A percentile compares a stretch with the other conserved stretches of the same genome.
phyloP scores from a whole-genome alignment of 2,113 vertebrate species.

The Amphiprion ocellaris region DNA sequence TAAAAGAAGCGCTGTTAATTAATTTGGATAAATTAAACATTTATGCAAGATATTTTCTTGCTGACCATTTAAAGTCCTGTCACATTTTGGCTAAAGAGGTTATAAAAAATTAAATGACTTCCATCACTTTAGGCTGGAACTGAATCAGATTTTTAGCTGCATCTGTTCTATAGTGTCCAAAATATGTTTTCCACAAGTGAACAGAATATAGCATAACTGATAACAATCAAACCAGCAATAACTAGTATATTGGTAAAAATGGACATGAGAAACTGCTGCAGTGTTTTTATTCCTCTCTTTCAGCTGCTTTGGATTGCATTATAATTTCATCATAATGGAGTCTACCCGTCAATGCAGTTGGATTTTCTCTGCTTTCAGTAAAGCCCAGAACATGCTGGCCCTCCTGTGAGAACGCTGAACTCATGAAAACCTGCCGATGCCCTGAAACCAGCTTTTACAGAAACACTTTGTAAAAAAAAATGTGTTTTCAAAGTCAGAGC shows the following conservation, averaged over 20 bases:
- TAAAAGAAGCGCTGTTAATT: background rate
- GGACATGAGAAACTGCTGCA: background rate
- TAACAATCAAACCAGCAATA: background rate
- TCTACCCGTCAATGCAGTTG: background rate
- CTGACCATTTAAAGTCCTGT: no score
- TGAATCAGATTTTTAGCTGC: background rate
- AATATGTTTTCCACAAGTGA: no score
- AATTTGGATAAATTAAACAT: background rate
- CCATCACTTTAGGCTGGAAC: no score
- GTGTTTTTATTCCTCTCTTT: background rate
- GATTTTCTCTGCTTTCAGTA: background rate
- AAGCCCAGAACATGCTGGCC: background rate
- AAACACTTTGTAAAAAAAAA: constrained; percentile 8
- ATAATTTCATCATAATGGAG: constrained; percentile 51
- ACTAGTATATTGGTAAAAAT: background rate
- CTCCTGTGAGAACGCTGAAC: constrained; percentile 6
- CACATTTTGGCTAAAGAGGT: no score
- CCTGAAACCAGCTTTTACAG: constrained; percentile 15
- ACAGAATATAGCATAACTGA: background rate
- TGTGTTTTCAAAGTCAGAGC: constrained; percentile 21
- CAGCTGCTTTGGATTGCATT: constrained; percentile 22
- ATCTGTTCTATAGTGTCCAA: no score
- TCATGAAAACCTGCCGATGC: constrained; percentile 17
- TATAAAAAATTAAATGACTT: no score
- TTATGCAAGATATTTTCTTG: background rate